Percentiles rank a stretch among this genome's conserved stretches.
Evolutionary conservation across 2,113 vertebrate genomes (phyloP).

Genomic region (Neolamprologus kungweensis): DNA sequence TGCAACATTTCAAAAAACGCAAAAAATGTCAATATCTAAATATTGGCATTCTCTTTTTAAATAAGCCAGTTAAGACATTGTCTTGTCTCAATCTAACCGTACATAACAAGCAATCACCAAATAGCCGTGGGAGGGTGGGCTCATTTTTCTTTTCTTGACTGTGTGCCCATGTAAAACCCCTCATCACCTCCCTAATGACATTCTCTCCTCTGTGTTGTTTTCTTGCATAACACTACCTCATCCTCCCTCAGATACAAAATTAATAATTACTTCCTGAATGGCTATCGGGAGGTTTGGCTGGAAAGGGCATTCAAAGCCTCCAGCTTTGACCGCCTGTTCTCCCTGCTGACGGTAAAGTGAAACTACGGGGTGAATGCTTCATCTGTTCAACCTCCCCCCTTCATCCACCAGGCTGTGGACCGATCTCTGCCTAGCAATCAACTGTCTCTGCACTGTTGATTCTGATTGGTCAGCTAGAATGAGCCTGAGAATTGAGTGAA

Average conservation of each 20-base stretch:
- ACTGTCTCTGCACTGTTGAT: conserved; percentile 64
- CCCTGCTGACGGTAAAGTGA: conserved; percentile 99
- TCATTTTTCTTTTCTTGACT: conserved; percentile 27
- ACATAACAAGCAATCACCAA: conserved; percentile 21
- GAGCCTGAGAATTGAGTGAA: conserved; percentile 12
- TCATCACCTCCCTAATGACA: conserved; percentile 61
- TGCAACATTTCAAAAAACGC: not conserved
- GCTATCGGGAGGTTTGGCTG: conserved; percentile 99
- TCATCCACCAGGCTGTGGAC: conserved; percentile 74
- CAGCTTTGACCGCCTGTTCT: conserved; percentile 99
- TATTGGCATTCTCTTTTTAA: conserved; percentile 7
- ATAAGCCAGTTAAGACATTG: not conserved
- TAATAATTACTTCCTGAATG: conserved; percentile 99
- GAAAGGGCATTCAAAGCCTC: conserved; percentile 98
- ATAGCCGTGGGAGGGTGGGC: not conserved
- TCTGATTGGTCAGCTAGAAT: conserved; percentile 92
- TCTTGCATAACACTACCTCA: conserved; percentile 85
- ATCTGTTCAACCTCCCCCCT: conserved; percentile 64
- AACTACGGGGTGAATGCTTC: conserved; percentile 73
- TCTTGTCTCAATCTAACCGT: conserved; percentile 23
- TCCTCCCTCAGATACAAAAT: conserved; percentile 99
- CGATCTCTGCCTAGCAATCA: conserved; percentile 60
- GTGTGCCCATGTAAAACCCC: conserved; percentile 43
- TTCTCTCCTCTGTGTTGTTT: conserved; percentile 75
- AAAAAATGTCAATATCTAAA: not conserved